Evolutionary conservation across 92 coral and sea anemone genomes (phyloP).

Genomic region (Phenganax stokvisi): DNA sequence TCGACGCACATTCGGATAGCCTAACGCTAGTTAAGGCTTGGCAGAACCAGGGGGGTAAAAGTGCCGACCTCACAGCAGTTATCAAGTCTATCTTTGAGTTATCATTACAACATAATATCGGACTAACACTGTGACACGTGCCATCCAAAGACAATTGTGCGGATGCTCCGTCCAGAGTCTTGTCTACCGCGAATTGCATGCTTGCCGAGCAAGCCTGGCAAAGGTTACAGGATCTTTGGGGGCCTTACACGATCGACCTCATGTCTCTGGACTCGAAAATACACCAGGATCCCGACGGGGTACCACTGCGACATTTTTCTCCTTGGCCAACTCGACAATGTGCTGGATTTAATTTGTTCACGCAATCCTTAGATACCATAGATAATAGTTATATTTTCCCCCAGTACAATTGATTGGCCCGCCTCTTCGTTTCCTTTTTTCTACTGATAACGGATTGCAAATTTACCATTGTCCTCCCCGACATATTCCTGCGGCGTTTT

Average conservation of each 20-base stretch:
- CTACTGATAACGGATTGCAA: not conserved
- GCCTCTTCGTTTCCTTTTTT: slow-evolving; percentile 34
- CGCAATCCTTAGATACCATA: slow-evolving; percentile 4
- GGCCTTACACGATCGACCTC: slow-evolving; percentile 20
- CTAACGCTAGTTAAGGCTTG: slow-evolving; percentile 55
- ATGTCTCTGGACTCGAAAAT: slow-evolving; percentile 53
- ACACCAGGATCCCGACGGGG: slow-evolving; percentile 30
- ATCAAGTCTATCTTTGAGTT: slow-evolving; percentile 42
- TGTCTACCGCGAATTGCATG: slow-evolving; percentile 28
- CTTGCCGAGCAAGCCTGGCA: not conserved
- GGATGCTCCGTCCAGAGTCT: slow-evolving; percentile 8
- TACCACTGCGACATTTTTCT: slow-evolving; percentile 23
- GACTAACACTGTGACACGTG: slow-evolving; percentile 16
- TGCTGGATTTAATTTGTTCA: slow-evolving; percentile 44
- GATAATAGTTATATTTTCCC: slow-evolving; percentile 42
- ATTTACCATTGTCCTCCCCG: slow-evolving; percentile 37
- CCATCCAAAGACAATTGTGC: slow-evolving; percentile 16
- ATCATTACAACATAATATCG: slow-evolving; percentile 25
- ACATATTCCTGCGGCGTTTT: slow-evolving; percentile 39
- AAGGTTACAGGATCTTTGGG: slow-evolving; percentile 19
- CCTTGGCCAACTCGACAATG: slow-evolving; percentile 41
- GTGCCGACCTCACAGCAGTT: slow-evolving; percentile 48
- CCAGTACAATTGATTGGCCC: slow-evolving; percentile 37
- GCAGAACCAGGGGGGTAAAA: slow-evolving; percentile 60
- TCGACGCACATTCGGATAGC: slow-evolving; percentile 56